Evolutionary conservation across 2,113 vertebrate genomes (phyloP).

Genomic region (Fregetta grallaria): DNA sequence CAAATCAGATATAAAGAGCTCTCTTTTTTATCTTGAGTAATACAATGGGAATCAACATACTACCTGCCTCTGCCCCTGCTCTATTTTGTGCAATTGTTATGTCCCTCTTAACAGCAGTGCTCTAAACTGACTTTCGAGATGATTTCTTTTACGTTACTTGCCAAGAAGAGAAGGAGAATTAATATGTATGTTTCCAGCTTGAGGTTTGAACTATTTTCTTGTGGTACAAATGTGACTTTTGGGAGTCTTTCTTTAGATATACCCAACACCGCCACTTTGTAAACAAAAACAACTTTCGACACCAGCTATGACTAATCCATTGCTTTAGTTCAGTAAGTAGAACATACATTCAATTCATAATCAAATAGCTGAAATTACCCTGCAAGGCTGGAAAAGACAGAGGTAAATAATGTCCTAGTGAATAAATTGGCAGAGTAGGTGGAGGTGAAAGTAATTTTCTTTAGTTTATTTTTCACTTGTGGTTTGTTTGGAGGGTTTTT

Average conservation of each 20-base stretch:
- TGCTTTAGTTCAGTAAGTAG: constrained; percentile 63
- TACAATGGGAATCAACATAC: background rate
- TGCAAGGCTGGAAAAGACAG: constrained; percentile 33
- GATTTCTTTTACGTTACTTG: background rate
- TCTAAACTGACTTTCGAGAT: background rate
- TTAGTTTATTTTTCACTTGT: constrained; percentile 32
- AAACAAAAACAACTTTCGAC: constrained; percentile 69
- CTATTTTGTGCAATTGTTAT: background rate
- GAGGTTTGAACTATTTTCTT: constrained; percentile 19
- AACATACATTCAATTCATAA: constrained; percentile 62
- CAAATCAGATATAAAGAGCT: background rate
- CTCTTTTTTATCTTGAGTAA: background rate
- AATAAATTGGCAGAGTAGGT: constrained; percentile 7
- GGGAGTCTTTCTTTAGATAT: constrained; percentile 49
- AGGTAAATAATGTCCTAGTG: background rate
- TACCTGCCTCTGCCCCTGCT: background rate
- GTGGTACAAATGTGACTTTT: constrained; percentile 54
- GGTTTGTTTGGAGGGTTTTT: background rate
- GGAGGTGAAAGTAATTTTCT: constrained; percentile 13
- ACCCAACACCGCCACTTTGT: background rate
- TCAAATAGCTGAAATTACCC: constrained; percentile 54
- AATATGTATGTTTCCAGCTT: constrained; percentile 39
- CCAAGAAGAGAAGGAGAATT: background rate
- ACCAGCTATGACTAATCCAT: constrained; percentile 68
- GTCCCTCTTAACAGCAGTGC: background rate